Evolutionary conservation across 2,888 invertebrate species (phyloP).

Genomic region (Rhaphigaster nebulosa): DNA sequence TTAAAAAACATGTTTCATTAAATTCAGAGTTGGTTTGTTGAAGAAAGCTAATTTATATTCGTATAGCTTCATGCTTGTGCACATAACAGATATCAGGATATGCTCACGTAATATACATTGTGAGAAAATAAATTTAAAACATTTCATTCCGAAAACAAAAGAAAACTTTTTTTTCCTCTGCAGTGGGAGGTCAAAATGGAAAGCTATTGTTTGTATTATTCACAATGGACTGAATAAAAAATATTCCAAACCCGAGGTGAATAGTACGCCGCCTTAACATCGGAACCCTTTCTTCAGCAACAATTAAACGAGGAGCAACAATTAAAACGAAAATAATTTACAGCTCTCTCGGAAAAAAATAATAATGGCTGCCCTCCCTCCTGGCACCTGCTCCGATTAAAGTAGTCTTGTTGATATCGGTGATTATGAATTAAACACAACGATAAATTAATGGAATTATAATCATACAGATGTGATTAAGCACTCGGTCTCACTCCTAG

Average conservation of each 20-base stretch:
- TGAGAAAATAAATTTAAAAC: not conserved
- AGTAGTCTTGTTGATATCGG: not conserved
- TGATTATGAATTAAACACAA: not conserved
- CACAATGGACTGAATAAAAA: slow-evolving; percentile 31
- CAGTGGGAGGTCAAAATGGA: not conserved
- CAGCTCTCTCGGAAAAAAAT: not conserved
- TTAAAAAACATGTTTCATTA: too few relatives aligned
- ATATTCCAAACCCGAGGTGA: not conserved
- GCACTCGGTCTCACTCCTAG: too few relatives aligned
- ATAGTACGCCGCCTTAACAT: slow-evolving; percentile 2
- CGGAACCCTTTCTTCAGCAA: slow-evolving; percentile 21
- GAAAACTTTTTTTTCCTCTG: not conserved
- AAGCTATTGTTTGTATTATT: slow-evolving; percentile 24
- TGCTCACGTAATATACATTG: not conserved
- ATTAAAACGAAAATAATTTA: slow-evolving; percentile 27
- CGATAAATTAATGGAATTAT: not conserved
- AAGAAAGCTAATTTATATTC: too few relatives aligned
- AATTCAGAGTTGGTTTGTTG: too few relatives aligned
- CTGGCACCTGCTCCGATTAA: not conserved
- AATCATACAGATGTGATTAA: not conserved
- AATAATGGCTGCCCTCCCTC: not conserved
- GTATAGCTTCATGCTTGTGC: too few relatives aligned
- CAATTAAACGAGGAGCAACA: slow-evolving; percentile 21
- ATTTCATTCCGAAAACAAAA: slow-evolving; percentile 28
- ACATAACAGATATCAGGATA: not conserved